These are phyloP conservation scores for Rousettus madagascariensis DNA, from an alignment of 2,797 vertebrate species.

Conservation along the genomic window DNA sequence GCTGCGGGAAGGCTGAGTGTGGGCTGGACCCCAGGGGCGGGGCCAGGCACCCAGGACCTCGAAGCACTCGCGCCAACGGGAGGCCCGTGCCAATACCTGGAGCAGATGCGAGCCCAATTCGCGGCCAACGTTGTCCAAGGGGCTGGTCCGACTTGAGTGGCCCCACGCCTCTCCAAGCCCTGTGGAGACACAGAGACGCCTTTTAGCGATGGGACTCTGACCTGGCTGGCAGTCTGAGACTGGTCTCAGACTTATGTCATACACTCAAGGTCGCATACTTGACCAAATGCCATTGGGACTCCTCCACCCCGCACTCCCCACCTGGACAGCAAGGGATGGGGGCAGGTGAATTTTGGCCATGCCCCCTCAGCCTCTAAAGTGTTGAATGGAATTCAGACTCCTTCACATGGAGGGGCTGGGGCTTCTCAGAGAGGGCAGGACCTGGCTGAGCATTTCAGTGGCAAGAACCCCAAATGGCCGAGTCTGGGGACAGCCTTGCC, in stretches of 20 bases:
- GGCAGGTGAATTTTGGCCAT: accelerated
- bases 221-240: not conserved
- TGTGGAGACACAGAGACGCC: conserved; percentile 79
- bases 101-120: conserved; percentile 96
- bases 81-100: conserved; percentile 88
- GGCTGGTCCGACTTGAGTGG: conserved; percentile 91
- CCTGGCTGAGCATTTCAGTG: not conserved
- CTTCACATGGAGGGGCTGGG: accelerated
- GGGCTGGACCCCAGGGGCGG: too few relatives aligned
- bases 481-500: not conserved
- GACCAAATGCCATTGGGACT: accelerated
- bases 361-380: not conserved
- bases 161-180: conserved; percentile 98
- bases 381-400: not conserved
- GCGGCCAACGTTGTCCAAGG: conserved; percentile 93
- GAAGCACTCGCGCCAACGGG: accelerated
- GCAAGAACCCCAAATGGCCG: not conserved
- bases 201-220: not conserved
- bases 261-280: not conserved
- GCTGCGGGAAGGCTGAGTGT: not conserved
- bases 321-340: accelerated
- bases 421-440: not conserved
- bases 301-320: not conserved
- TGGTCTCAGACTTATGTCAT: not conserved
- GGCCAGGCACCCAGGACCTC: not conserved